phyloP scores from a whole-genome alignment of 92 coral and sea anemone genomes.

The Siderastrea radians region DNA sequence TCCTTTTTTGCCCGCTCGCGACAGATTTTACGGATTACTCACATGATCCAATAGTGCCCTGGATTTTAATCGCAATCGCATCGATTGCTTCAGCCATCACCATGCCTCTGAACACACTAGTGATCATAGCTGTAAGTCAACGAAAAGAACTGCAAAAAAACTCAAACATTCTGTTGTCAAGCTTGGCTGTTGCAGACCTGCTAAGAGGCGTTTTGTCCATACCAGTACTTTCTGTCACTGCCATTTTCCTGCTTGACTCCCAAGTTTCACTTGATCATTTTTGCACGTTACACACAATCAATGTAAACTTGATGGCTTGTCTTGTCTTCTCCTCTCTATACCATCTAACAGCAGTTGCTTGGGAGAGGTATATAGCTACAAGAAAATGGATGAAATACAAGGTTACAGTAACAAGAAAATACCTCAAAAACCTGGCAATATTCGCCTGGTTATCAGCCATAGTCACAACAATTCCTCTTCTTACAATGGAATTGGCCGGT shows the following conservation, averaged over 20 bases:
- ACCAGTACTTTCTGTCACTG: neutral
- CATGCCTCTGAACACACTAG: neutral
- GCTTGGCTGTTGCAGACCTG: slow-evolving; percentile 13
- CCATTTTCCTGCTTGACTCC: neutral
- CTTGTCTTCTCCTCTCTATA: no score
- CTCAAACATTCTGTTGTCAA: slow-evolving; percentile 10
- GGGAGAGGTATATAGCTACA: no score
- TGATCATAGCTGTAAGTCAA: neutral
- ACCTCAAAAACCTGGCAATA: neutral
- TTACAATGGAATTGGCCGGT: no score
- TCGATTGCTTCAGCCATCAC: neutral
- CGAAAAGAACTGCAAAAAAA: neutral
- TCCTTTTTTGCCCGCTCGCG: neutral
- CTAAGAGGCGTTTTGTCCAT: neutral
- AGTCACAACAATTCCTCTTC: neutral
- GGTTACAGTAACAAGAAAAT: neutral
- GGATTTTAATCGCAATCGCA: neutral
- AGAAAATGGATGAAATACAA: no score
- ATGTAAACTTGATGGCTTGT: no score
- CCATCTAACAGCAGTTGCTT: no score
- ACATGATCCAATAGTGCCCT: neutral
- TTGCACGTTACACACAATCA: neutral
- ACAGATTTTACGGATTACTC: neutral
- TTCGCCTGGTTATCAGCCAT: neutral
- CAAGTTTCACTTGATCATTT: neutral